Base-by-base conservation (phyloP, 2,113 vertebrate genomes). In the Paramormyrops kingsleyae region DNA sequence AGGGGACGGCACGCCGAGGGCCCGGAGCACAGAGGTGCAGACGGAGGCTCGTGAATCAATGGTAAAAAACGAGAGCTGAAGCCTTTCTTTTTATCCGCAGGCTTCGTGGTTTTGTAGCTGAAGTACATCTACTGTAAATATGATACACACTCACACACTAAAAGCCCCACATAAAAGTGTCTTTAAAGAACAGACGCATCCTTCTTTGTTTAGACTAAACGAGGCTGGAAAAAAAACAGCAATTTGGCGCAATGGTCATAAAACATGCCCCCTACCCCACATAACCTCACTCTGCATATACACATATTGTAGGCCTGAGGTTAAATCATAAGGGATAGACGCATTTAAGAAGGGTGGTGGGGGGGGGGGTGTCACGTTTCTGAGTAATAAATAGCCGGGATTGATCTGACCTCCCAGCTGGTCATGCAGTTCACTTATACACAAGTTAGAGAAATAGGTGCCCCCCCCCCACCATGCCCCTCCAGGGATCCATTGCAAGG, bases 301-400 rank as follows among this genome's bases (percentile, higher is more conserved):
- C 91, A 92, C 93, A 53, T 46, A 92, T 87, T 89, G 92, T 80
- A 87, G 95, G 95, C 93, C 94, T 95, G 91, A 91, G 95, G 92
- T 95, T 97, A 97, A 98, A 97, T 97, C 97, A 97, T 95, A 96
- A 93, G 96, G 95, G 97, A 98, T 96, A 92, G 96, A 94, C 96
- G 96, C 95, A 96, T 97, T 99, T 99, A 97, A 97, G 96, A 97
- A 94, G 94, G 88, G 62, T 12, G 9, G 62, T 9, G 59, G 27
- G 10, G 95, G 96, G 24, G 24, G 19, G 9, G 10, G 95, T 95
- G 98, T 98, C 97, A 97, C 96, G 96, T 99, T 99, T 99, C 97
- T 83, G 95, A 96, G 97, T 98, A 98, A 99, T 99, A 99, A 99
- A 99, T 97, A 97, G 97, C 97, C 97, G 90, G 94, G 97, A 99